phyloP scores from a whole-genome alignment of 2,113 vertebrate species.

The Neodontobutis hainanensis region DNA sequence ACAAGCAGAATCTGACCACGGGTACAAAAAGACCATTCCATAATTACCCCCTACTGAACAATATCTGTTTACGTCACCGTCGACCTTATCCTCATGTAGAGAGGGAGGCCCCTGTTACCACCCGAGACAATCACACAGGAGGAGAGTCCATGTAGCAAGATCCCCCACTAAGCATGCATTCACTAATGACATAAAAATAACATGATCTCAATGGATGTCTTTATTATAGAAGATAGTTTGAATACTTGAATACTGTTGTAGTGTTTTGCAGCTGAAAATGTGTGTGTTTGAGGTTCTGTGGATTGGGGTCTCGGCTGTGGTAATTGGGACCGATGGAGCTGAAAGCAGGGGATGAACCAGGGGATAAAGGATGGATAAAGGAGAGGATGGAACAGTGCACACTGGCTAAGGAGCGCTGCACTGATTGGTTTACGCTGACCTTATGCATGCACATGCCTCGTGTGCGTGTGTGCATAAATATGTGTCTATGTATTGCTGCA shows the following conservation, averaged over 20 bases:
- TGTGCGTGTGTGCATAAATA: constrained; percentile 21
- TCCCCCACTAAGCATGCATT: too few relatives aligned
- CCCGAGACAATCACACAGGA: too few relatives aligned
- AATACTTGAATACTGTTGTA: neutral
- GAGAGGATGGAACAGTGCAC: constrained; percentile 63
- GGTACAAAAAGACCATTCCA: too few relatives aligned
- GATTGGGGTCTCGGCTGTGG: constrained; percentile 65
- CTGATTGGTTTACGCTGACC: constrained; percentile 68
- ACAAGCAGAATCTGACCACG: too few relatives aligned
- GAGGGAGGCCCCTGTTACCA: too few relatives aligned
- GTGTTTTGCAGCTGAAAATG: neutral
- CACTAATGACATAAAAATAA: too few relatives aligned
- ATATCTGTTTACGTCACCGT: too few relatives aligned
- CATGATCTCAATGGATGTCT: too few relatives aligned
- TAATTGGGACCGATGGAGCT: constrained; percentile 77
- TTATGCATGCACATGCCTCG: constrained; percentile 19
- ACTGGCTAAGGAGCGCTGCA: constrained; percentile 59
- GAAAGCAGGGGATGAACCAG: constrained; percentile 75
- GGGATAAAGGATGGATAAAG: constrained; percentile 71
- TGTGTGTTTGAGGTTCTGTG: constrained; percentile 40
- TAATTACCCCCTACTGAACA: too few relatives aligned
- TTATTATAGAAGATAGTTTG: too few relatives aligned
- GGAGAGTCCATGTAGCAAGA: too few relatives aligned
- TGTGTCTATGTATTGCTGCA: constrained; percentile 49
- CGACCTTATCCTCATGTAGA: too few relatives aligned